These are phyloP conservation scores for Delia radicum DNA, from an alignment of 1,140 invertebrate species.

Conservation along the genomic window DNA sequence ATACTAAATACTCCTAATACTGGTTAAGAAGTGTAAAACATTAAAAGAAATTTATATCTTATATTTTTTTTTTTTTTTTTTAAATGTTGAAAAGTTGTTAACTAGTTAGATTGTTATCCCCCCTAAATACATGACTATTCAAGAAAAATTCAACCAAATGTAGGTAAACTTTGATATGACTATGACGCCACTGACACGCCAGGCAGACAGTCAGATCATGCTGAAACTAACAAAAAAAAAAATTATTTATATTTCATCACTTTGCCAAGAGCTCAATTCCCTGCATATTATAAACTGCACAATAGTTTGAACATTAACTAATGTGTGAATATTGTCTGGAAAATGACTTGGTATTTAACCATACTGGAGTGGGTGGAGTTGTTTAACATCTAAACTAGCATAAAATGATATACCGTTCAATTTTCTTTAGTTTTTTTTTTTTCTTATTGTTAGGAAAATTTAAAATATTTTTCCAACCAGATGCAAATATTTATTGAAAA, in stretches of 20 bases:
- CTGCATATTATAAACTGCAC: not conserved
- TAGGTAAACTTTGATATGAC: not conserved
- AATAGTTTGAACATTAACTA: not conserved
- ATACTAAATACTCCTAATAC: too few relatives aligned
- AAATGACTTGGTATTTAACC: not conserved
- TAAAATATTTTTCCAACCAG: not conserved
- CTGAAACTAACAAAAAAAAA: not conserved
- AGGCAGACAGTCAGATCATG: not conserved
- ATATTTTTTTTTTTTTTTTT: not conserved
- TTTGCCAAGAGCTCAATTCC: not conserved
- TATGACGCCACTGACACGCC: not conserved
- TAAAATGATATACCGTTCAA: too few relatives aligned
- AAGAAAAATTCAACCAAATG: not conserved
- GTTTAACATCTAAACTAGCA: not conserved
- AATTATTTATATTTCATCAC: not conserved
- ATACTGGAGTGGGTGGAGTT: not conserved
- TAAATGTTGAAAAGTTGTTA: not conserved
- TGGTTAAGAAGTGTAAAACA: too few relatives aligned
- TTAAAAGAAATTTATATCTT: too few relatives aligned
- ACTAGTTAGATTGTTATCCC: not conserved
- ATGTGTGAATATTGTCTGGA: not conserved
- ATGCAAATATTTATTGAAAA: not conserved
- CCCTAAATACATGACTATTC: not conserved
- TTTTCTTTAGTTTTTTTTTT: not conserved
- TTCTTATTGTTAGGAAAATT: not conserved